These are phyloP conservation scores for Drosophila quinaria DNA, from an alignment of 2,888 invertebrate genomes.

Conservation along the genomic window DNA sequence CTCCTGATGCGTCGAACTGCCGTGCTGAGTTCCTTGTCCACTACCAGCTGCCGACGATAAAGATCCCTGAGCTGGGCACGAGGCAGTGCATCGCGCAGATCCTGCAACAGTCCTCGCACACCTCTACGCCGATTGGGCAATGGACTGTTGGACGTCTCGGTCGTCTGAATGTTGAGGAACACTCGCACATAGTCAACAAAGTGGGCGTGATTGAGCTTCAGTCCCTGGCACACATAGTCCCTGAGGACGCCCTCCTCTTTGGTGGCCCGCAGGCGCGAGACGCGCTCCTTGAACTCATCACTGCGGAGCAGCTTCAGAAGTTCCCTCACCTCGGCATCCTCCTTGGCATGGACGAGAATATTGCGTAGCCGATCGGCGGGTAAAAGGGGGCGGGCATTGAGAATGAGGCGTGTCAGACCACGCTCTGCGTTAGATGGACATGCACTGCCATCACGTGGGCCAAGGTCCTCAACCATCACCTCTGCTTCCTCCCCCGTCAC, in stretches of 20 bases:
- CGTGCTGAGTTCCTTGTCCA: slow-evolving; percentile 59
- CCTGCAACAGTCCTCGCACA: slow-evolving; percentile 67
- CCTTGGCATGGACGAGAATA: slow-evolving; percentile 59
- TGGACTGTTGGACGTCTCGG: slow-evolving; percentile 18
- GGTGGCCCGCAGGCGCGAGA: slow-evolving; percentile 43
- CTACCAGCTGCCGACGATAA: slow-evolving; percentile 48
- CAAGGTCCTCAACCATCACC: not conserved
- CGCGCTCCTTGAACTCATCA: slow-evolving; percentile 43
- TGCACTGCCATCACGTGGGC: slow-evolving; percentile 33
- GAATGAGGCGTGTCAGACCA: slow-evolving; percentile 67
- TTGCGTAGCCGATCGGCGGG: slow-evolving; percentile 62
- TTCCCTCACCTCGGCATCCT: slow-evolving; percentile 66
- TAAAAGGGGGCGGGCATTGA: slow-evolving; percentile 57
- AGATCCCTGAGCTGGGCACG: slow-evolving; percentile 54
- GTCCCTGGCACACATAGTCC: slow-evolving; percentile 61
- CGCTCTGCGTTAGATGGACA: slow-evolving; percentile 58
- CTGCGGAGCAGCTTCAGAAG: slow-evolving; percentile 56
- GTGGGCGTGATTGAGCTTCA: slow-evolving; percentile 67
- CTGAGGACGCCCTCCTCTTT: slow-evolving; percentile 53
- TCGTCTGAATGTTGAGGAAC: slow-evolving; percentile 43
- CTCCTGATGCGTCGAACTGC: slow-evolving; percentile 67
- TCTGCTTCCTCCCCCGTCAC: not conserved
- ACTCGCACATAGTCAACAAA: slow-evolving; percentile 44
- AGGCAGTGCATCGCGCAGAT: slow-evolving; percentile 68
- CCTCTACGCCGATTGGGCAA: slow-evolving; percentile 63